Evolutionary conservation across 2,888 invertebrate species (phyloP).

Genomic region (Globia sparganii): DNA sequence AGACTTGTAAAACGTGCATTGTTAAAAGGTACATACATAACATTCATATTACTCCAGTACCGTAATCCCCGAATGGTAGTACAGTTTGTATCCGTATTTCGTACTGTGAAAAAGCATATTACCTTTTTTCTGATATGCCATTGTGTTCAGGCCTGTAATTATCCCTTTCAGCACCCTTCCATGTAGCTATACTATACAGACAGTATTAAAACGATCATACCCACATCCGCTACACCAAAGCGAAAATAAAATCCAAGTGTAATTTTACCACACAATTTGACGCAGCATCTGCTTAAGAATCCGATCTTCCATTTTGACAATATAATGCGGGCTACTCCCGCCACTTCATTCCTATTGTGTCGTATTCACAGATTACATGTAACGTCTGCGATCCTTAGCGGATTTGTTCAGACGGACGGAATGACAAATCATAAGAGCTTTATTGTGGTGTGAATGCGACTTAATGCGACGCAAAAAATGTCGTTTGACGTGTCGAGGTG

Average conservation of each 20-base stretch:
- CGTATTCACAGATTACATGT: slow-evolving; percentile 61
- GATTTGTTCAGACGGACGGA: slow-evolving; percentile 60
- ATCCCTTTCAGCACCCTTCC: background rate
- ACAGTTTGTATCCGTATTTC: background rate
- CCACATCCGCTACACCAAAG: slow-evolving; percentile 23
- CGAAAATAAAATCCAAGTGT: slow-evolving; percentile 30
- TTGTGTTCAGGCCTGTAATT: background rate
- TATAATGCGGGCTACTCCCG: slow-evolving; percentile 58
- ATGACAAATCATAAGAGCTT: slow-evolving; percentile 70
- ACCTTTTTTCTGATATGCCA: background rate
- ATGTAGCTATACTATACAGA: background rate
- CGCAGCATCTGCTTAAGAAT: slow-evolving; percentile 50
- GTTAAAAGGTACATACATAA: background rate
- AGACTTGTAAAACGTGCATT: background rate
- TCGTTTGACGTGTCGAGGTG: slow-evolving; percentile 47
- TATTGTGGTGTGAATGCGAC: slow-evolving; percentile 71
- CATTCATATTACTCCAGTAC: background rate
- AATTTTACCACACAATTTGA: slow-evolving; percentile 39
- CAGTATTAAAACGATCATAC: slow-evolving; percentile 1
- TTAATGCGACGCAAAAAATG: slow-evolving; percentile 74
- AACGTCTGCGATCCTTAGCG: slow-evolving; percentile 65
- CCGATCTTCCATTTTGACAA: slow-evolving; percentile 45
- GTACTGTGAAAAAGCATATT: background rate
- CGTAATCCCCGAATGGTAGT: background rate
- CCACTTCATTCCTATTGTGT: slow-evolving; percentile 65